Evolutionary conservation across 2,888 invertebrate species (phyloP), one percentile per base, ranked within the genome.

Genomic region (Auanema freiburgensis): DNA sequence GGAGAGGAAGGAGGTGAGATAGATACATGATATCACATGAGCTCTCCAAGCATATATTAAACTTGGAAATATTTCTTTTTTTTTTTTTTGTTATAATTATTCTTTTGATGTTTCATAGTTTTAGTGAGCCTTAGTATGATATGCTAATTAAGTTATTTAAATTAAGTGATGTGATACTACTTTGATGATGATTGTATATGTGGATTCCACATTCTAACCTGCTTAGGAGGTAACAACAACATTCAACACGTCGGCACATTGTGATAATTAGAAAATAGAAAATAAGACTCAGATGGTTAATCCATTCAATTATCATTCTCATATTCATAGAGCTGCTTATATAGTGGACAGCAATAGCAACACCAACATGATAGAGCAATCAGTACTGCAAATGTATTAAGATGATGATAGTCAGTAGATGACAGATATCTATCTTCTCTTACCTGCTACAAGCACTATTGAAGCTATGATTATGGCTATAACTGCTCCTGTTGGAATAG

Each of bases 301-400:
- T 6, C 4, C 21, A 50, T 67, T 65, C 67, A n/a, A n/a, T n/a
- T n/a, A n/a, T 76, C 76, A 42, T 80, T 74, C 52, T 81, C 80
- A 63, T 72, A 73, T 50, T 81, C 80, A 69, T 81, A 79, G 42
- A 83, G 64, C 61, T 76, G 76, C 57, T 81, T 81, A 72, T 83
- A 83, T 10, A 83, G 64, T 23, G 83, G 83, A 66, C 83, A 83
- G 66, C 83, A 83, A 69, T 74, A 83, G 65, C 83, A 84, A 63
- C 83, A 83, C 83, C 83, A 83, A 62, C 83, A 83, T 1, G 79
- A 78, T 40, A 83, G 72, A 12, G 77, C 80, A 69, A 83, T 78
- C 43, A 83, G 65, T 11, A 83, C 81, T 79, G 73, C 40, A 79
- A 77, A 44, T 12, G 16, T 21, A 21, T 12, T 43, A 46, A 18